A percentile compares a stretch with the other conserved stretches of the same genome.
Evolutionary conservation across 2,113 vertebrate species (phyloP).

Genomic region (Aptenodytes patagonicus): DNA sequence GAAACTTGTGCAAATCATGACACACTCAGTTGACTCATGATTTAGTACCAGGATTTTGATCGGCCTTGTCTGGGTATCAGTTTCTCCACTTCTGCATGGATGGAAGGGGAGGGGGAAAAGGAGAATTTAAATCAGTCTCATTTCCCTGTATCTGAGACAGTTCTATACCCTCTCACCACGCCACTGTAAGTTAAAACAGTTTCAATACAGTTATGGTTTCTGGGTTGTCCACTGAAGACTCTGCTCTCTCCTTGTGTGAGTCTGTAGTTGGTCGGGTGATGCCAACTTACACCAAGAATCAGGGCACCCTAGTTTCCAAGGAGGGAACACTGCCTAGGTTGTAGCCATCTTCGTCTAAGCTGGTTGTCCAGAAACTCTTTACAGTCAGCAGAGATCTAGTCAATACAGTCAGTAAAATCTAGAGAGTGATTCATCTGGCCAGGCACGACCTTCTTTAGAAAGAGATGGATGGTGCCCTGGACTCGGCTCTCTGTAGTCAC

Average conservation of each 20-base stretch:
- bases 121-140: neutral
- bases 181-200: neutral
- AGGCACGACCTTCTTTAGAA: neutral
- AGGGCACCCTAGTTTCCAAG: neutral
- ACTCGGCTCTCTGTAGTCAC: neutral
- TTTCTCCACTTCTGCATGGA: neutral
- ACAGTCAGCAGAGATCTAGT: neutral
- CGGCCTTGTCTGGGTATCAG: rapidly evolving
- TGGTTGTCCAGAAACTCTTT: neutral
- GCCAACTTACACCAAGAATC: neutral
- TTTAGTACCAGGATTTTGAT: neutral
- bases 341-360: neutral
- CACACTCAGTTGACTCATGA: neutral
- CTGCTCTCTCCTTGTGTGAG: neutral
- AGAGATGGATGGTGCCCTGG: neutral
- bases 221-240: neutral
- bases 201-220: neutral
- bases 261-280: neutral
- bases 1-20: neutral
- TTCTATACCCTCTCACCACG: neutral
- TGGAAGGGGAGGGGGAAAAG: neutral
- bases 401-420: neutral
- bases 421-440: neutral
- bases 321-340: neutral
- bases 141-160: neutral